These are phyloP conservation scores for Loriculus beryllinus DNA, from an alignment of 2,797 vertebrate species.

Conservation along the genomic window DNA sequence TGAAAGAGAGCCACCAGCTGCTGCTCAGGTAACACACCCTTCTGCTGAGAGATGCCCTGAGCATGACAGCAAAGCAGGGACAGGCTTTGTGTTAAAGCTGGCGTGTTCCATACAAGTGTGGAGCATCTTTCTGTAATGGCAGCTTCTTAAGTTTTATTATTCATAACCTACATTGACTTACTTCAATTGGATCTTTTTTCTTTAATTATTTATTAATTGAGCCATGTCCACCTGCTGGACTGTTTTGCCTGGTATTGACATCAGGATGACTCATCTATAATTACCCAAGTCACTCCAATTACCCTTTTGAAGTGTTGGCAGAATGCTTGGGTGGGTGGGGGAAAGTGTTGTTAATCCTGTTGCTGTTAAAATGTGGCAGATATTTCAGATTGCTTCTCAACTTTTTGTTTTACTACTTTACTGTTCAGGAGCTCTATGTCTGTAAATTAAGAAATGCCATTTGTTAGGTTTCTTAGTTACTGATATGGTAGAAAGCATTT, in stretches of 20 bases:
- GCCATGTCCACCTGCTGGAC: background rate
- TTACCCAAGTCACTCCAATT: background rate
- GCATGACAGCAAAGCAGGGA: background rate
- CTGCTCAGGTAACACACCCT: background rate
- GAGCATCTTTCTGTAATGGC: background rate
- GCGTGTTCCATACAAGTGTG: background rate
- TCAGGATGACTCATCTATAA: background rate
- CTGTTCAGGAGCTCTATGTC: background rate
- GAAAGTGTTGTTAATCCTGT: background rate
- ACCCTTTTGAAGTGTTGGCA: slow-evolving; percentile 8
- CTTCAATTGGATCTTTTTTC: background rate
- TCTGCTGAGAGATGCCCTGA: background rate
- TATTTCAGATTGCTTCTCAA: background rate
- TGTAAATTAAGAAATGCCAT: background rate
- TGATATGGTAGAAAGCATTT: background rate
- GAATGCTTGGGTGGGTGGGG: background rate
- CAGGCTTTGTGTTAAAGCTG: background rate
- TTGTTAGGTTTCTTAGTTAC: background rate
- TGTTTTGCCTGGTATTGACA: background rate
- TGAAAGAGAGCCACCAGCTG: background rate
- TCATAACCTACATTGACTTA: background rate
- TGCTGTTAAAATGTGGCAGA: background rate
- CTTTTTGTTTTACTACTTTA: background rate
- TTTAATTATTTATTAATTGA: background rate
- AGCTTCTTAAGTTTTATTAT: background rate